phyloP scores from a whole-genome alignment of 2,113 vertebrate genomes.

The Tiliqua scincoides region DNA sequence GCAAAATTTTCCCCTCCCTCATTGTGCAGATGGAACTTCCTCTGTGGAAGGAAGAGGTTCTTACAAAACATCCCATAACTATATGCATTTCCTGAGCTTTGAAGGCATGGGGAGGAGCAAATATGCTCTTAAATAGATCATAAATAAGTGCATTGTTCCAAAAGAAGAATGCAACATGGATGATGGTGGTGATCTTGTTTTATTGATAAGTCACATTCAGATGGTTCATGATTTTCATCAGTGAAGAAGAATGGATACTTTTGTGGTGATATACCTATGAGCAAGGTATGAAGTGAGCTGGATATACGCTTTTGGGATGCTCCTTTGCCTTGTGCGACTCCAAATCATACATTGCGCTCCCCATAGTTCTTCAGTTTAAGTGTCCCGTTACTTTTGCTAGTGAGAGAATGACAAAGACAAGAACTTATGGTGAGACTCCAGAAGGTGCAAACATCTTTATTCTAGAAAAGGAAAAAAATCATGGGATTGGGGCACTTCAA shows the following conservation, averaged over 20 bases:
- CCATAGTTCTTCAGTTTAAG: background rate
- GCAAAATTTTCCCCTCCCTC: no score
- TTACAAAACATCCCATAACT: no score
- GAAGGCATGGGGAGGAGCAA: no score
- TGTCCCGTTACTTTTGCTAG: background rate
- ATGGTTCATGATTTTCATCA: background rate
- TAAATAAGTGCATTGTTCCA: background rate
- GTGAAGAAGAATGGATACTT: background rate
- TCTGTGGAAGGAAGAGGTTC: no score
- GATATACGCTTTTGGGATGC: background rate
- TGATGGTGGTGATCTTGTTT: background rate
- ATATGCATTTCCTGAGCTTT: no score
- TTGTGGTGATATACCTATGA: background rate
- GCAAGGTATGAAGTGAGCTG: background rate
- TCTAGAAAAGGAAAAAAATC: background rate
- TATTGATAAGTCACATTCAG: background rate
- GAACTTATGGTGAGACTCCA: background rate
- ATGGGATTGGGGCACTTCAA: background rate
- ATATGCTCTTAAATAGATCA: no score
- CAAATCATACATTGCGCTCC: rapidly evolving
- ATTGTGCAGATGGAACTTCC: no score
- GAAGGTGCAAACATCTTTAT: background rate
- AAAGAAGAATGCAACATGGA: background rate
- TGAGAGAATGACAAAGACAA: background rate
- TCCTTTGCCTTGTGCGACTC: background rate